These are phyloP conservation scores for Argyresthia goedartella DNA, from an alignment of 2,888 invertebrate species.

Conservation along the genomic window DNA sequence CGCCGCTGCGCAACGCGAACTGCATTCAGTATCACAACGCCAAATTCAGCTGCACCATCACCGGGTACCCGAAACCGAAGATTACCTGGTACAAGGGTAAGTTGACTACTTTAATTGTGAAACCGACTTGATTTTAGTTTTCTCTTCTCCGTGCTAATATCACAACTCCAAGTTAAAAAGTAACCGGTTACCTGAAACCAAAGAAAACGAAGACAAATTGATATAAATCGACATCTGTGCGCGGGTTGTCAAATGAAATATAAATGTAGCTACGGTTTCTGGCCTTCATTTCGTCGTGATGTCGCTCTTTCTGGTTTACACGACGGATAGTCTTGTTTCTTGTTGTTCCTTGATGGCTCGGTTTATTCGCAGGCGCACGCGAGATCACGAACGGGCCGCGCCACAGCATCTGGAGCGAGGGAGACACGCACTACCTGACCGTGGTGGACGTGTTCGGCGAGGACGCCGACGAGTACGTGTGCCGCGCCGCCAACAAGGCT, in stretches of 20 bases:
- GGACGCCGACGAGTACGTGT: conserved; percentile 98
- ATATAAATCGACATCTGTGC: no score
- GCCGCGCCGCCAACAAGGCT: conserved; percentile 94
- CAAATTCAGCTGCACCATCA: conserved; percentile 92
- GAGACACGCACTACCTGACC: conserved; percentile 87
- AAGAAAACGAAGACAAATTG: no score
- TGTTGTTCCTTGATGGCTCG: no score
- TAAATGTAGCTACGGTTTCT: no score
- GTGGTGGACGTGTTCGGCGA: conserved; percentile 96
- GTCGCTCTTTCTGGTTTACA: no score
- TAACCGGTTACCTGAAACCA: no score
- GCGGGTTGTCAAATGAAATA: no score
- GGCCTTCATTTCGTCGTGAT: no score
- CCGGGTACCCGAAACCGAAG: conserved; percentile 88
- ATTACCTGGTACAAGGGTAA: conserved; percentile 96
- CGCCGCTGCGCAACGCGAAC: conserved; percentile 86
- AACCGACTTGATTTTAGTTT: no score
- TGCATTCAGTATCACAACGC: conserved; percentile 96
- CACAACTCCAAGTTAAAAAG: no score
- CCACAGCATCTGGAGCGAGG: conserved; percentile 93
- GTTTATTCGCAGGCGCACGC: conserved; percentile 75
- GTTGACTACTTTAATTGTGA: conserved; percentile 20
- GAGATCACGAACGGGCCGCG: conserved; percentile 94
- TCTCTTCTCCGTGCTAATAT: no score
- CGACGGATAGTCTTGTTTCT: no score